These are phyloP conservation scores for Zoanthus sociatus DNA, from an alignment of 92 coral and sea anemone species.

Conservation along the genomic window DNA sequence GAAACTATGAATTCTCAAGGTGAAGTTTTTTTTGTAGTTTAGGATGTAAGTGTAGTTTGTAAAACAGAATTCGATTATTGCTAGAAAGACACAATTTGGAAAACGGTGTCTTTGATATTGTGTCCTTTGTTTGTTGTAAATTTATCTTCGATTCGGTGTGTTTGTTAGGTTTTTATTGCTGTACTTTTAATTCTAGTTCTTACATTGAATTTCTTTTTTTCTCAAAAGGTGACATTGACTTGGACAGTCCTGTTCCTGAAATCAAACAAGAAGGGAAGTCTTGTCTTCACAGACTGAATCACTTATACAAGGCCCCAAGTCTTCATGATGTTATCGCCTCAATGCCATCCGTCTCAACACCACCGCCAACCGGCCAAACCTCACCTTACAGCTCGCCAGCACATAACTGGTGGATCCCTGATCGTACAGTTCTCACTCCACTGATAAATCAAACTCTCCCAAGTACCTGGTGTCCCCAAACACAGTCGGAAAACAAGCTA, in stretches of 20 bases:
- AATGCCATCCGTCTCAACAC: slow-evolving; percentile 83
- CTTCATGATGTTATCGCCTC: slow-evolving; percentile 87
- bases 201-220: slow-evolving; percentile 39
- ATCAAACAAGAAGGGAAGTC: slow-evolving; percentile 94
- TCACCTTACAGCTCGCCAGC: slow-evolving; percentile 96
- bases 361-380: slow-evolving; percentile 91
- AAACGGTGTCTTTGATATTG: background rate
- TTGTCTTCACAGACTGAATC: slow-evolving; percentile 89
- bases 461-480: slow-evolving; percentile 75
- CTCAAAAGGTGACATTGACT: slow-evolving; percentile 93
- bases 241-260: slow-evolving; percentile 95
- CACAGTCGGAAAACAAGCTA: slow-evolving; percentile 71
- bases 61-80: background rate
- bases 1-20: slow-evolving; percentile 31
- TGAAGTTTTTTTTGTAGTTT: background rate
- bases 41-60: background rate
- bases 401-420: slow-evolving; percentile 98
- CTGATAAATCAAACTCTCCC: slow-evolving; percentile 90
- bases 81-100: background rate
- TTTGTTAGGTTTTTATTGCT: background rate
- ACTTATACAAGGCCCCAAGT: slow-evolving; percentile 91
- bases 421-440: slow-evolving; percentile 96
- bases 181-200: background rate
- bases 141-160: background rate
- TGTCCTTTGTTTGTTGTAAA: slow-evolving; percentile 5